These are phyloP conservation scores for Rhabdornis inornatus DNA, from an alignment of 2,113 vertebrate species.

Conservation along the genomic window DNA sequence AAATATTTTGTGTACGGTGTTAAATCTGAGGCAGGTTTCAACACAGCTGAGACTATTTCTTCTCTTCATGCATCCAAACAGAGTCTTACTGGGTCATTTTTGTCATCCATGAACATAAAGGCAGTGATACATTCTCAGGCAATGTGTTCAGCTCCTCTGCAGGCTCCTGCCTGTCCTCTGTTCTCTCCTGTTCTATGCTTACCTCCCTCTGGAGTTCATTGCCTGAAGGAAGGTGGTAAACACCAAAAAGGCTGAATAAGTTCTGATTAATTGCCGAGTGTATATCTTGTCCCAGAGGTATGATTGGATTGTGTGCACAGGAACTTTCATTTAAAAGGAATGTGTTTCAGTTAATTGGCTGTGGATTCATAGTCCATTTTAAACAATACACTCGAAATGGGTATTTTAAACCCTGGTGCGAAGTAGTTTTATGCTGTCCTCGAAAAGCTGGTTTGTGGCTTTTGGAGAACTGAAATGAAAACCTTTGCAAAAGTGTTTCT, in stretches of 20 bases:
- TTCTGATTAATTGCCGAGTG: slow-evolving; percentile 38
- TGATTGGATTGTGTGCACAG: slow-evolving; percentile 5
- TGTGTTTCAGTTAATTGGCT: not conserved
- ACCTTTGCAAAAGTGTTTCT: not conserved
- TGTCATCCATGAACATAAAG: not conserved
- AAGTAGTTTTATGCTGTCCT: not conserved
- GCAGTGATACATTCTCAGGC: not conserved
- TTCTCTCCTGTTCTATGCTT: not conserved
- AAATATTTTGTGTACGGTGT: not conserved
- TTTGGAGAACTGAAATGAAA: not conserved
- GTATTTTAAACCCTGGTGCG: not conserved
- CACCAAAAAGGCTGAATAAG: slow-evolving; percentile 32
- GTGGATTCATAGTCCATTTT: not conserved
- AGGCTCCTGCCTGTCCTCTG: not conserved
- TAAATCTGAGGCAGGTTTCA: not conserved
- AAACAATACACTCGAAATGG: not conserved
- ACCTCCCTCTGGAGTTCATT: not conserved
- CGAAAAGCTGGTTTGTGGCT: not conserved
- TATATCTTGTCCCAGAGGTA: slow-evolving; percentile 6
- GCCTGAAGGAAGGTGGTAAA: slow-evolving; percentile 21
- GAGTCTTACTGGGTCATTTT: not conserved
- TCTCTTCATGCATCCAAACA: not conserved
- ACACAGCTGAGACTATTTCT: not conserved
- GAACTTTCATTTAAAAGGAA: slow-evolving; percentile 25
- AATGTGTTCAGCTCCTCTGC: not conserved